Conservation (phyloP, 1,140 invertebrate genomes). For the Diachasmimorpha longicaudata region DNA sequence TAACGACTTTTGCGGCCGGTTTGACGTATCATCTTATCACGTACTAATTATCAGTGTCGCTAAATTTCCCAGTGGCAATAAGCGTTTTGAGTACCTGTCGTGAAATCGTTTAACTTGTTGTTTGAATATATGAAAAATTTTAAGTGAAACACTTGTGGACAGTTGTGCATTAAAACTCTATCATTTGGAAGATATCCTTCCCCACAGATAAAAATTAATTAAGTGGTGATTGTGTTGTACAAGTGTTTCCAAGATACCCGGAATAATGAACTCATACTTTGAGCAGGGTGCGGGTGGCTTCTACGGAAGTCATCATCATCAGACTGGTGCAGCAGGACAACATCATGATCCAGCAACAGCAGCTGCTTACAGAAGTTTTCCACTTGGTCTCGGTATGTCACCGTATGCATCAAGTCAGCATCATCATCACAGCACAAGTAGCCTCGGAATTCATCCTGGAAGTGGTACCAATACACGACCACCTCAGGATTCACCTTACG, state of each 20-base stretch:
- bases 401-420: slow-evolving; percentile 77
- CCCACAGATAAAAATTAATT: slow-evolving; percentile 31
- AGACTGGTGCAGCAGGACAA: slow-evolving; percentile 74
- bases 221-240: slow-evolving; percentile 47
- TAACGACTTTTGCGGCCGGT: slow-evolving; percentile 40
- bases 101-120: neutral
- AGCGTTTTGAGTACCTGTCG: neutral
- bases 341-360: slow-evolving; percentile 71
- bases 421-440: slow-evolving; percentile 76
- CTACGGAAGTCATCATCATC: slow-evolving; percentile 87
- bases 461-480: slow-evolving; percentile 77
- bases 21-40: neutral
- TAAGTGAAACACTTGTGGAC: neutral
- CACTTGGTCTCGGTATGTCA: slow-evolving; percentile 82
- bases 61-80: neutral
- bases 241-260: slow-evolving; percentile 48
- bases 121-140: neutral
- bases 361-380: slow-evolving; percentile 79
- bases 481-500: slow-evolving; percentile 86
- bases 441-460: slow-evolving; percentile 57
- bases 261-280: slow-evolving; percentile 91
- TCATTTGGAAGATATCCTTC: neutral
- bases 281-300: slow-evolving; percentile 84
- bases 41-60: neutral
- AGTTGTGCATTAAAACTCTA: neutral